phyloP scores from a whole-genome alignment of 2,888 invertebrate species.

The Tinea trinotella region DNA sequence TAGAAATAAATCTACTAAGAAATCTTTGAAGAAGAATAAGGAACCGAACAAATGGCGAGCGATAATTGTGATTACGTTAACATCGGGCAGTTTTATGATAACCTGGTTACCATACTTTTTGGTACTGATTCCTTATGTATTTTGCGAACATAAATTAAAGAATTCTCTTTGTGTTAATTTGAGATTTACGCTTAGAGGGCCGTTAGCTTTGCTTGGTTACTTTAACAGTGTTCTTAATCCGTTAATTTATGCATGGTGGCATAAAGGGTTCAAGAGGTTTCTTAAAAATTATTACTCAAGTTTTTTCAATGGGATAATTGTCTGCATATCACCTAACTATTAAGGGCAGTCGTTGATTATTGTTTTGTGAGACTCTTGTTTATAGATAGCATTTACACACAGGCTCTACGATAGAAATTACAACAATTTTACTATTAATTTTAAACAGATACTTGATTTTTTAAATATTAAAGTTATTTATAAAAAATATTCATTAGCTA shows the following conservation, averaged over 20 bases:
- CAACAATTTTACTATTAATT: no score
- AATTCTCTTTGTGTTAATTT: constrained; percentile 61
- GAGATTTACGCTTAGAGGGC: constrained; percentile 67
- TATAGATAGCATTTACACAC: no score
- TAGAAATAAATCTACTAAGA: not conserved
- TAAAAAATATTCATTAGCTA: no score
- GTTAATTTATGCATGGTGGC: constrained; percentile 80
- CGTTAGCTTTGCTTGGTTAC: constrained; percentile 73
- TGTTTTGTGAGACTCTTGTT: no score
- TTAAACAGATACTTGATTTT: no score
- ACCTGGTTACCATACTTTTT: constrained; percentile 77
- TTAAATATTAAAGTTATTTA: no score
- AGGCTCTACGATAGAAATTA: no score
- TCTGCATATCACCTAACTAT: no score
- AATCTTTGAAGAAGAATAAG: constrained; percentile 28
- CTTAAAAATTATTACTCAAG: constrained; percentile 39
- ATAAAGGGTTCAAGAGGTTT: constrained; percentile 74
- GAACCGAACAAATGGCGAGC: constrained; percentile 73
- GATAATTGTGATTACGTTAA: constrained; percentile 74
- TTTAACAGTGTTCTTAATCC: constrained; percentile 76
- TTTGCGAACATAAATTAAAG: constrained; percentile 58
- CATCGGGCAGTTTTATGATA: constrained; percentile 72
- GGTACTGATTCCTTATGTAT: constrained; percentile 66
- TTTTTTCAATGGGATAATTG: no score
- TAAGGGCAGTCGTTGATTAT: no score